Evolutionary conservation across 2,797 vertebrate species (phyloP), one percentile per base, ranked within the genome.

Genomic region (Morus bassanus): DNA sequence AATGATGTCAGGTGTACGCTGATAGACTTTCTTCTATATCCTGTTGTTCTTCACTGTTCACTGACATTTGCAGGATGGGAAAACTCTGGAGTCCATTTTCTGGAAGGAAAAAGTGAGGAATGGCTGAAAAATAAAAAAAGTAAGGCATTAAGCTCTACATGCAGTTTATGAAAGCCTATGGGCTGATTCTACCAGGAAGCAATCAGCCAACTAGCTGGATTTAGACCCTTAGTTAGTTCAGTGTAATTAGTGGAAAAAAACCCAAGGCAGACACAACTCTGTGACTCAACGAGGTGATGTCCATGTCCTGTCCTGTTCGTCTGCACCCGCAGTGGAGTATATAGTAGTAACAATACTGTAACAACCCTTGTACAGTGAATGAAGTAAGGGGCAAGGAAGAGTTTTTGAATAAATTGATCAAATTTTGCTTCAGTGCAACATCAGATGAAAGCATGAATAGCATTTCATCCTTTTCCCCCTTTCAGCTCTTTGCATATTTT

Each of bases 271-370:
- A 17, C 8, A 7, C 2, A 16, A 3, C 1, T 70, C 17, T 27
- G 14, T 60, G 51, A n/a, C 14, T 45, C 33, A 60, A 11, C 21
- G 45, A 78, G 15, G 45, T 60, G 13, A 21, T 37, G 27, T 17
- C 60, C 11, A 0, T 9, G 11, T n/a, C 16, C n/a, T 72, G 21
- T 35, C 15, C 78, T 67, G 22, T 64, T 25, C 37, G 8, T 25
- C 8, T 0, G 4, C 1, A 3, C 21, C 24, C 3, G 2, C 31
- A 3, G 24, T 31, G 24, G 19, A 5, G 2, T 2, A 1, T 39
- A 18, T 0, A 18, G 35, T 22, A 28, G 22, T 39, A 87, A 7
- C 28, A 31, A 7, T 10, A 4, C 2, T 18, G 13, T 13, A 10
- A 28, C 8, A 63, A 25, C 3, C 15, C 14, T 13, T n/a, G 22